These are phyloP conservation scores for Philopedon plagiatum DNA, from an alignment of 2,888 invertebrate species.

Conservation along the genomic window DNA sequence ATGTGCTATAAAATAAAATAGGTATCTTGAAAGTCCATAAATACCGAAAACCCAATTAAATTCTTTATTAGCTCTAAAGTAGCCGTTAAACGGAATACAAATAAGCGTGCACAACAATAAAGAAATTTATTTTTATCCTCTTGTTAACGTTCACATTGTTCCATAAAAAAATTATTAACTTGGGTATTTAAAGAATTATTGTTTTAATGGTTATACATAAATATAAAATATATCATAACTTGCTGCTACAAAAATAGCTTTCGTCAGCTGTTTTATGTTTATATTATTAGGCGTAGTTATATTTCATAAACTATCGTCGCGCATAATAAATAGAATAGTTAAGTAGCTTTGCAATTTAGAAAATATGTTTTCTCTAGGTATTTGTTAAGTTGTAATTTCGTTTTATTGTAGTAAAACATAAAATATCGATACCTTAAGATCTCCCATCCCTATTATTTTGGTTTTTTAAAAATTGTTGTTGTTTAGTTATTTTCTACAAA, in stretches of 20 bases:
- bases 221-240: neutral
- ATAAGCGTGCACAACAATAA: constrained; percentile 21
- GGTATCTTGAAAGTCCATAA: neutral
- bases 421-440: too few relatives aligned
- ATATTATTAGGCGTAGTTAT: neutral
- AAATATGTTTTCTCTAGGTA: neutral
- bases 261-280: constrained; percentile 3
- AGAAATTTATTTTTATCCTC: constrained; percentile 11
- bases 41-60: constrained; percentile 19
- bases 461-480: too few relatives aligned
- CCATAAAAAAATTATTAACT: neutral
- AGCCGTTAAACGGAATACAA: constrained; percentile 4
- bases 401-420: neutral
- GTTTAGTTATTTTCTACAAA: too few relatives aligned
- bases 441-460: too few relatives aligned
- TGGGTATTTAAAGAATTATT: constrained; percentile 1
- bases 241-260: neutral
- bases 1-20: neutral
- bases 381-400: neutral
- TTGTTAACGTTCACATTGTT: neutral
- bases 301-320: neutral
- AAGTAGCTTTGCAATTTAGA: neutral
- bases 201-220: too few relatives aligned
- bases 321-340: neutral
- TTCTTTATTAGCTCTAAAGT: constrained; percentile 20